Evolutionary conservation across 2,113 vertebrate genomes (phyloP).

Genomic region (Daubentonia madagascariensis): DNA sequence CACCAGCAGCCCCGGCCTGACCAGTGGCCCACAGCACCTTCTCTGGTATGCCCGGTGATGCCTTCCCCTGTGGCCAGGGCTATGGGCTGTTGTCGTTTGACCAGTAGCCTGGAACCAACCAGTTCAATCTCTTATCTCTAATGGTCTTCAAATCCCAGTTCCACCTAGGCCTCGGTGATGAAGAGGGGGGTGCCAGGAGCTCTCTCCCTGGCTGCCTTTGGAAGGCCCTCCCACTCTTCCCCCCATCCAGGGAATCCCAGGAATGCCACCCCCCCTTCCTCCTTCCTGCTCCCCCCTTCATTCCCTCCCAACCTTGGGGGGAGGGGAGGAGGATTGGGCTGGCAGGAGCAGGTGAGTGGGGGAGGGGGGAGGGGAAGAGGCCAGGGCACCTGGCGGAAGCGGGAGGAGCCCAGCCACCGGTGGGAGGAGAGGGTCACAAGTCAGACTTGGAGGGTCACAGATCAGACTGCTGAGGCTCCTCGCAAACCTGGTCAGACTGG

Average conservation of each 20-base stretch:
- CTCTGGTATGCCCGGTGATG: neutral
- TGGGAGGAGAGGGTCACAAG: neutral
- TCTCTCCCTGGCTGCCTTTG: neutral
- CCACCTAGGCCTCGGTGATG: neutral
- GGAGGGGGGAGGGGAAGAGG: neutral
- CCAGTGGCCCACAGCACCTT: neutral
- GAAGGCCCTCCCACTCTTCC: neutral
- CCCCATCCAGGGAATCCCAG: conserved; percentile 61
- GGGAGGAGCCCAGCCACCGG: neutral
- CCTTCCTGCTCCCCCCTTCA: neutral
- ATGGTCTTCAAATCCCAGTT: neutral
- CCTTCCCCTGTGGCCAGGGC: neutral
- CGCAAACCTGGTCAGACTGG: neutral
- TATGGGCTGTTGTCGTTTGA: neutral
- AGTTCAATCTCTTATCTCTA: neutral
- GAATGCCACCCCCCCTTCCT: conserved; percentile 65
- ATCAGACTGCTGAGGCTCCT: neutral
- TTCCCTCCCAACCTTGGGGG: conserved; percentile 29
- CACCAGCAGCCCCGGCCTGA: neutral
- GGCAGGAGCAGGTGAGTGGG: conserved; percentile 64
- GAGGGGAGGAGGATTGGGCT: conserved; percentile 64
- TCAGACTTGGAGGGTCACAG: neutral
- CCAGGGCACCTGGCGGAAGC: neutral
- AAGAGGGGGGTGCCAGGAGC: neutral
- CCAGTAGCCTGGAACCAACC: conserved; percentile 11